Conservation (phyloP, 2,113 vertebrate species). For the Axis porcinus region DNA sequence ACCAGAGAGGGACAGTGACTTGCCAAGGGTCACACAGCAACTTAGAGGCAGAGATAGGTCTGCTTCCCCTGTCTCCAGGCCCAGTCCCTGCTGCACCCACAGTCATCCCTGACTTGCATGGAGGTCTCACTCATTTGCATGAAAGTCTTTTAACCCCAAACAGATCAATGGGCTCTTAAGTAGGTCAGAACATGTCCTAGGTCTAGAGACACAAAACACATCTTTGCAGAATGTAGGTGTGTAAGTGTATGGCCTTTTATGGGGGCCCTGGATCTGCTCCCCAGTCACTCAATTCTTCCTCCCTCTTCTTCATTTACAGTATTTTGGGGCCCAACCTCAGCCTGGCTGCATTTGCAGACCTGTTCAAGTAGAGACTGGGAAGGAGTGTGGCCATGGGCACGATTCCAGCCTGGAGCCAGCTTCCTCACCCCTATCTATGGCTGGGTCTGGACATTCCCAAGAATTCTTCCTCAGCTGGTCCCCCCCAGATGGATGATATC, state of each 20-base stretch:
- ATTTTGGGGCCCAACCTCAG: not conserved
- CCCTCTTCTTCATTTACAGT: not conserved
- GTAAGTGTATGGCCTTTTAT: not conserved
- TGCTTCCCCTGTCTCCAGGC: not conserved
- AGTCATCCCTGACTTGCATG: not conserved
- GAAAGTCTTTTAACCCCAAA: not conserved
- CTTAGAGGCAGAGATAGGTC: not conserved
- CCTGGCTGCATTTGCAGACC: not conserved
- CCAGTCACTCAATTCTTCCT: not conserved
- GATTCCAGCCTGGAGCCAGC: not conserved
- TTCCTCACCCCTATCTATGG: not conserved
- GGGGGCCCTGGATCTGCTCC: not conserved
- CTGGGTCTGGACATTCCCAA: not conserved
- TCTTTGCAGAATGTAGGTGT: not conserved
- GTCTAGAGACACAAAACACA: not conserved
- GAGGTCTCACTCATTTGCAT: not conserved
- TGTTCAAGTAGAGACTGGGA: not conserved
- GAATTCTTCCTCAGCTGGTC: not conserved
- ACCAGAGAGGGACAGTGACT: not conserved
- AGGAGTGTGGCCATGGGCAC: no score
- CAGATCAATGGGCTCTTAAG: not conserved
- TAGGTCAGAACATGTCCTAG: not conserved
- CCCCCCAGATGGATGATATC: not conserved
- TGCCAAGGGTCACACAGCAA: not conserved
- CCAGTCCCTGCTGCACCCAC: not conserved